Percentiles rank a stretch among this genome's conserved stretches.
Evolutionary conservation across 2,113 vertebrate genomes (phyloP).

Genomic region (Archilochus colubris): DNA sequence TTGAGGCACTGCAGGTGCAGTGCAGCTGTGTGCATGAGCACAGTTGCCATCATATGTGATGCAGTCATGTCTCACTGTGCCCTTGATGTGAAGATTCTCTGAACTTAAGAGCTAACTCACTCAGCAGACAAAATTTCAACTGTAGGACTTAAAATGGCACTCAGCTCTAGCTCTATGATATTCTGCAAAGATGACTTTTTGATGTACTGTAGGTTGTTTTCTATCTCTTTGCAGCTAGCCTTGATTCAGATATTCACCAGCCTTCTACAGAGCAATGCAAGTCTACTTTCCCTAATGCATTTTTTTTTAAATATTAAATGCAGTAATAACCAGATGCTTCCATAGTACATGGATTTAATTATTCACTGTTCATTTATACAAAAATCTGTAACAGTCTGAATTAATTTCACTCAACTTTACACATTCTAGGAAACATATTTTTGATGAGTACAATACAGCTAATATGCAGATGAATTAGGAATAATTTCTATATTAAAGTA

Average conservation of each 20-base stretch:
- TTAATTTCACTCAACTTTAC: background rate
- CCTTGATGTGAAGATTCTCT: background rate
- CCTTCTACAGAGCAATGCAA: background rate
- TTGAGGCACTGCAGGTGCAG: background rate
- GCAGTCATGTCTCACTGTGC: background rate
- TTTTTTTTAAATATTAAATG: background rate
- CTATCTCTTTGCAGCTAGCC: background rate
- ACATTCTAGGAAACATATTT: background rate
- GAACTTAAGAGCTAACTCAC: background rate
- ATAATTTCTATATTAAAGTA: background rate
- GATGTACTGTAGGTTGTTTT: background rate
- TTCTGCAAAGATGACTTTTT: background rate
- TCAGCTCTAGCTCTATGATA: background rate
- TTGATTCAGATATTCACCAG: background rate
- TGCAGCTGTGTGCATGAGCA: background rate
- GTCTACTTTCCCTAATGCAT: background rate
- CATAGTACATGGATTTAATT: accelerated
- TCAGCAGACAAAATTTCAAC: background rate
- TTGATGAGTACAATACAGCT: background rate
- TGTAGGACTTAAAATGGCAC: background rate
- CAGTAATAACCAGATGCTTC: background rate
- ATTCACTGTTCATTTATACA: background rate
- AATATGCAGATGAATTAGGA: background rate
- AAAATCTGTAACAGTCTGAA: background rate
- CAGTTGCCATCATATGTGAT: accelerated